phyloP scores from a whole-genome alignment of 35 echinoderm and acorn worm species.

The Diadema setosum region DNA sequence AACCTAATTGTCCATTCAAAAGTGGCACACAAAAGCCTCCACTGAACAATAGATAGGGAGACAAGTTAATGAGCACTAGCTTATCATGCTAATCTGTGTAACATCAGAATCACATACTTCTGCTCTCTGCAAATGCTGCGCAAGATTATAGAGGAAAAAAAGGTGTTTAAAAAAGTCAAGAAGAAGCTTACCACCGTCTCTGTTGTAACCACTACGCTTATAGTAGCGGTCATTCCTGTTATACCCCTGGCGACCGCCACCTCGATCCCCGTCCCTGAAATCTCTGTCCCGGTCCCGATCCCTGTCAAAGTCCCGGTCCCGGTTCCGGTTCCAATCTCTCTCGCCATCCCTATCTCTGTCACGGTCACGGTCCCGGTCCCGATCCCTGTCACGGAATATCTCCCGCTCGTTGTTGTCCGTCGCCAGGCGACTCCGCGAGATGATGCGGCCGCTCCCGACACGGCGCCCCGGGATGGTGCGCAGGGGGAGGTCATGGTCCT shows the following conservation, averaged over 20 bases:
- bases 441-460: slow-evolving; percentile 57
- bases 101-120: no score
- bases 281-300: slow-evolving; percentile 25
- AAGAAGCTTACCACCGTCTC: neutral
- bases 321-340: neutral
- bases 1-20: no score
- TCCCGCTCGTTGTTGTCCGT: slow-evolving; percentile 26
- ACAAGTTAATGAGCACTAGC: no score
- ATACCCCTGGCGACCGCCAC: neutral
- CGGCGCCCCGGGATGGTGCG: neutral
- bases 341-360: slow-evolving; percentile 34
- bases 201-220: neutral
- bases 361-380: slow-evolving; percentile 18
- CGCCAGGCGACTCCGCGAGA: slow-evolving; percentile 36
- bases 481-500: neutral
- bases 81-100: no score
- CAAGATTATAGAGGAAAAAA: no score
- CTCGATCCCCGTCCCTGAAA: neutral
- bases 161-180: no score
- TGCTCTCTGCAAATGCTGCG: no score
- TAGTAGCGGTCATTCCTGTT: neutral
- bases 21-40: no score
- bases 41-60: no score
- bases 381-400: slow-evolving; percentile 19
- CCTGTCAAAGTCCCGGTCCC: slow-evolving; percentile 11